phyloP scores from a whole-genome alignment of 2,113 vertebrate genomes.

The Clarias magur region DNA sequence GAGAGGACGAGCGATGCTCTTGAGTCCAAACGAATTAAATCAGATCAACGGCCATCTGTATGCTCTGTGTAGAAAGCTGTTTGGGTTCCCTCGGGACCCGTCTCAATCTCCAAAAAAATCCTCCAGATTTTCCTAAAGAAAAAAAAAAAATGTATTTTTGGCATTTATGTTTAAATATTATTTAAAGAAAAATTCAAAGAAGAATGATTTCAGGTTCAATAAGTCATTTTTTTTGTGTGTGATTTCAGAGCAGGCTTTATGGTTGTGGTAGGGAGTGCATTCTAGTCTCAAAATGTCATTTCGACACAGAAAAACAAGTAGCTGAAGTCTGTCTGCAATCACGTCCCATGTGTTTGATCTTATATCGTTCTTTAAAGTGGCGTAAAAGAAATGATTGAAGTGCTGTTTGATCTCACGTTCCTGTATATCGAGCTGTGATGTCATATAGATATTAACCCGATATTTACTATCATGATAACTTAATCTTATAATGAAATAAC shows the following conservation, averaged over 20 bases:
- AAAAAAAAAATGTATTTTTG: neutral
- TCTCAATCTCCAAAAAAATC: neutral
- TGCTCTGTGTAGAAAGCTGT: neutral
- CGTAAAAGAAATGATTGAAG: too few relatives aligned
- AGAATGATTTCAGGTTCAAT: neutral
- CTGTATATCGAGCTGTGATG: too few relatives aligned
- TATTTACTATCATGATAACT: too few relatives aligned
- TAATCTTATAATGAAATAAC: too few relatives aligned
- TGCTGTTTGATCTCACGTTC: too few relatives aligned
- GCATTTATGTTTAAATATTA: too few relatives aligned
- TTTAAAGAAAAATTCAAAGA: neutral
- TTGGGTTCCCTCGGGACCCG: neutral
- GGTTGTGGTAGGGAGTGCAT: neutral
- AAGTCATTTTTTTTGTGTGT: neutral
- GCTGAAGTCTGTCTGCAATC: too few relatives aligned
- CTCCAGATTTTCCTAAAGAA: neutral
- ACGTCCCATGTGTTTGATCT: too few relatives aligned
- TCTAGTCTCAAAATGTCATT: neutral
- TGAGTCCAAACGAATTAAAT: neutral
- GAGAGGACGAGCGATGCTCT: neutral
- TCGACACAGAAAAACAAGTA: too few relatives aligned
- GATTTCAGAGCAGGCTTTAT: neutral
- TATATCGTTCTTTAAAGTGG: too few relatives aligned
- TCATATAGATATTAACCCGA: too few relatives aligned
- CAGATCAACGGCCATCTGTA: conserved; percentile 1